Base-by-base conservation (phyloP, 1,140 invertebrate species). In the Trichogramma pretiosum region DNA sequence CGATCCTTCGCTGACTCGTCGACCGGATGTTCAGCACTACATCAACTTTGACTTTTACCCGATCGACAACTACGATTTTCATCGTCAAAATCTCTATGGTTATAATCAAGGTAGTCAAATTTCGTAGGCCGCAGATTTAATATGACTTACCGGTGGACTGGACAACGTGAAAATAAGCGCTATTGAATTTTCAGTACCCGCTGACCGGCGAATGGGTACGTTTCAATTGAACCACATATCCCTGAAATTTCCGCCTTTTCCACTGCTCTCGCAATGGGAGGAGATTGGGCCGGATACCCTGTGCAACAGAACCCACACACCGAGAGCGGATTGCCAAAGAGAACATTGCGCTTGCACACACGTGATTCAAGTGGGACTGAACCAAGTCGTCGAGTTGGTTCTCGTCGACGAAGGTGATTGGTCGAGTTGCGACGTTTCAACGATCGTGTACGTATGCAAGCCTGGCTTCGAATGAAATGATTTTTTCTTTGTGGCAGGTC, bases 221-320 rank as follows among this genome's bases (percentile, higher is more conserved):
- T 89, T 88, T 0, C 89, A 92, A 70, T 68, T 94, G 2, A 93
- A 94, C 64, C 83, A 89, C 57, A 90, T 94, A 42, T 80, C 82
- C 23, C 78, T 87, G 74, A 80, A 79, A 56, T 65, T 89, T 47
- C 87, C 85, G 1, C 63, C 82, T 0, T 77, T 84, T 47, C 85
- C 90, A 0, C 67, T 89, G 1, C 62, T 93, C n/a, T 70, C 85
- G 0, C 79, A 82, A n/a, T 74, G 82, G 18, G 74, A 85, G 17
- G 67, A 79, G 8, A 64, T 84, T 1, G 63, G 74, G 36, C 66
- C 74, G 9, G 57, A 70, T 21, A 62, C 68, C 39, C 85, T 87
- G 56, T 88, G 85, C 55, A 87, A 87, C 54, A 72, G 77, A 42
- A 75, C 24, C 5, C 11, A 28, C 24, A 28, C 11, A 7, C 24